Percentiles rank a stretch among this genome's conserved stretches.
Evolutionary conservation across 2,113 vertebrate species (phyloP).

Genomic region (Charadrius vociferus): DNA sequence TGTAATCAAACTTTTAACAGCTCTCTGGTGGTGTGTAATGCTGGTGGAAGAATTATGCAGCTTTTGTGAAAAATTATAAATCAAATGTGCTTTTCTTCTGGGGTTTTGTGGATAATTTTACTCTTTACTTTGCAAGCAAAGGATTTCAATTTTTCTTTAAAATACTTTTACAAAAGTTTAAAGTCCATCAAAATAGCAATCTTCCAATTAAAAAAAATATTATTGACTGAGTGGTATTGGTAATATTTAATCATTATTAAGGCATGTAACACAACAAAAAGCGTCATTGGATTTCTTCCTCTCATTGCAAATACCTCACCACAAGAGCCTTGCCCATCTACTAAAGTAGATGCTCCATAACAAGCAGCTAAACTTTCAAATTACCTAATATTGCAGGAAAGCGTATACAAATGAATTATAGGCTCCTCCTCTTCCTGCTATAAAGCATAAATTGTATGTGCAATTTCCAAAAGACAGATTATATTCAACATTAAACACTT

Average conservation of each 20-base stretch:
- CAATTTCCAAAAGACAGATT: background rate
- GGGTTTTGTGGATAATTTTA: background rate
- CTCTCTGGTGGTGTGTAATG: rapidly evolving
- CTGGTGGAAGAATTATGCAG: background rate
- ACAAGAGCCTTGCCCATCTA: background rate
- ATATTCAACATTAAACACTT: background rate
- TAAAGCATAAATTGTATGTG: background rate
- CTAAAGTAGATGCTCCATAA: background rate
- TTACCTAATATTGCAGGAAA: background rate
- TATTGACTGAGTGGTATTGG: background rate
- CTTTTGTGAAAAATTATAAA: background rate
- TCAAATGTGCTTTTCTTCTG: background rate
- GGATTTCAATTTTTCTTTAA: background rate
- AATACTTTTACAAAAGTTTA: background rate
- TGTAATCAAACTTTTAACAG: background rate
- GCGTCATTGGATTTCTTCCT: background rate
- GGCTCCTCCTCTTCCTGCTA: no score
- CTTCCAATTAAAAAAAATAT: background rate
- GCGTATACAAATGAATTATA: background rate
- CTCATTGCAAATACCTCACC: background rate
- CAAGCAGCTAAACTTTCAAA: background rate
- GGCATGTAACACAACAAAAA: background rate
- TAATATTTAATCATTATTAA: background rate
- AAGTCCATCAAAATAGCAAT: background rate
- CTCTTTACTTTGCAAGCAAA: background rate